phyloP scores from a whole-genome alignment of 2,888 invertebrate genomes.

The Gastracanthus pulcherrimus region DNA sequence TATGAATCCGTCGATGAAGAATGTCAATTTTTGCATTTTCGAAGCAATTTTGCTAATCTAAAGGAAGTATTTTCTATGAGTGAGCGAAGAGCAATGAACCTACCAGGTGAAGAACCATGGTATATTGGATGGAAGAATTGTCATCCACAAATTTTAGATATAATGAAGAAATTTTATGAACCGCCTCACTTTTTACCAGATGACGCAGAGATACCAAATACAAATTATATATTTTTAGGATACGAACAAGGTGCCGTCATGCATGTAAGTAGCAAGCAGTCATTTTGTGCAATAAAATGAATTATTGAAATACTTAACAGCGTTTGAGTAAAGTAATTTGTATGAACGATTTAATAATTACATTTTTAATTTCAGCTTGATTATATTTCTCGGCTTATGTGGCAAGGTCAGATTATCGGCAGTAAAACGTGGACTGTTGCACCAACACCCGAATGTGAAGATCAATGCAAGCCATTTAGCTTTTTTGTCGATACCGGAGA shows the following conservation, averaged over 20 bases:
- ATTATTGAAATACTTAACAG: background rate
- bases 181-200: constrained; percentile 91
- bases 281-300: background rate
- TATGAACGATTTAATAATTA: background rate
- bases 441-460: constrained; percentile 93
- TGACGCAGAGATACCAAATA: constrained; percentile 92
- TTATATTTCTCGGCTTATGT: constrained; percentile 93
- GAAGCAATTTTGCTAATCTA: constrained; percentile 87
- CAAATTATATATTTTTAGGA: constrained; percentile 95
- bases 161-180: constrained; percentile 87
- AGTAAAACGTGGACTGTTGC: constrained; percentile 91
- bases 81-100: constrained; percentile 81
- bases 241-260: constrained; percentile 93
- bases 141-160: constrained; percentile 86
- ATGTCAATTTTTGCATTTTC: constrained; percentile 92
- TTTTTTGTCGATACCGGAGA: constrained; percentile 92
- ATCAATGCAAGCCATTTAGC: constrained; percentile 85
- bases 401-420: constrained; percentile 95
- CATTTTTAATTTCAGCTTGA: constrained; percentile 84
- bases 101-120: constrained; percentile 85
- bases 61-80: constrained; percentile 89
- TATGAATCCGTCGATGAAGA: constrained; percentile 82
- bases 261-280: constrained; percentile 84
- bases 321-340: too few relatives aligned
- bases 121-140: constrained; percentile 96